A percentile compares a stretch with the other conserved stretches of the same genome.
Conservation (phyloP, 2,797 vertebrate species). For the Mycteria americana region DNA sequence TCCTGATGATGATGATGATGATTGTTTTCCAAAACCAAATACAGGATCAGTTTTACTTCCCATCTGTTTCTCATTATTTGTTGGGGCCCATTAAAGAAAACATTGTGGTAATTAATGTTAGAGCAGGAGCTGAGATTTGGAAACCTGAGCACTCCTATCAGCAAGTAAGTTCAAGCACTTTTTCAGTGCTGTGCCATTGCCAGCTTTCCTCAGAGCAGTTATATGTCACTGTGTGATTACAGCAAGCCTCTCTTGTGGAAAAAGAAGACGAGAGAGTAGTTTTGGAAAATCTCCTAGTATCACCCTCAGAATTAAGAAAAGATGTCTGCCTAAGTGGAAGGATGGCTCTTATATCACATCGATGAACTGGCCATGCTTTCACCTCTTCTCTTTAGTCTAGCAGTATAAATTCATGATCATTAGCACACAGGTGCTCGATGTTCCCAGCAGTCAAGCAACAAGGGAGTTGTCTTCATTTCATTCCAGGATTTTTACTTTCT, state of each 20-base stretch:
- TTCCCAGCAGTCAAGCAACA: neutral
- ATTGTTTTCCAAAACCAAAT: conserved; percentile 21
- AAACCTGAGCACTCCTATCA: neutral
- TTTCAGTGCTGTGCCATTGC: neutral
- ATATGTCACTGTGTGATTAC: neutral
- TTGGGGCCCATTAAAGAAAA: neutral
- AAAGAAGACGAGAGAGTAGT: neutral
- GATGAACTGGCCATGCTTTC: neutral
- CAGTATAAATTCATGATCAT: neutral
- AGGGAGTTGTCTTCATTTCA: neutral
- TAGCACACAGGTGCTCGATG: neutral
- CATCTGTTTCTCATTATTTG: neutral
- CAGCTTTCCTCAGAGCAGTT: neutral
- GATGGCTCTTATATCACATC: neutral
- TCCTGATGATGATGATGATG: neutral
- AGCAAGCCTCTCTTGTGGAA: neutral
- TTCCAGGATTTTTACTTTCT: conserved; percentile 5
- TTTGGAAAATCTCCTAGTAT: neutral
- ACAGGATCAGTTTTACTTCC: neutral
- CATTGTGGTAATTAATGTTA: neutral
- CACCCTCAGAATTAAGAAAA: neutral
- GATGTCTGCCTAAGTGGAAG: neutral
- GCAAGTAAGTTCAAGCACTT: conserved; percentile 11
- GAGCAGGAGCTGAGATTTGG: neutral
- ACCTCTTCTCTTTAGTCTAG: neutral